These are phyloP conservation scores for Salarias fasciatus DNA, from an alignment of 2,797 vertebrate species.

Conservation along the genomic window DNA sequence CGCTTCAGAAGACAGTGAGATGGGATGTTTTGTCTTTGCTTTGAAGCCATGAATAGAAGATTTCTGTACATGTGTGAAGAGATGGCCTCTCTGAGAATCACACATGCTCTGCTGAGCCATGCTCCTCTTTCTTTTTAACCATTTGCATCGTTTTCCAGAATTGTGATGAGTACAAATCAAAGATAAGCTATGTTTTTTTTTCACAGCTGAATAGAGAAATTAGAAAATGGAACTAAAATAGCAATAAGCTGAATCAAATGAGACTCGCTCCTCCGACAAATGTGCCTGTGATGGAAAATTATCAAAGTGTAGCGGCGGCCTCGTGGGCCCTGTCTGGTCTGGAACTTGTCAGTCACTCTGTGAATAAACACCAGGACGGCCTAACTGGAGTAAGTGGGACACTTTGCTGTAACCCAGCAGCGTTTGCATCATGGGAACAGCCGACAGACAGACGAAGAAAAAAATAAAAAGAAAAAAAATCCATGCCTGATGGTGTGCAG, in stretches of 20 bases:
- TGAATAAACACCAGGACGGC: conserved; percentile 49
- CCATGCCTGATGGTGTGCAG: conserved; percentile 32
- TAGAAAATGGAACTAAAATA: conserved; percentile 20
- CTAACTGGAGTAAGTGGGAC: conserved; percentile 65
- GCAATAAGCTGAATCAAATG: conserved; percentile 24
- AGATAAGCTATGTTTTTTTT: conserved; percentile 14
- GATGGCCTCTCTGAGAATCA: conserved; percentile 21
- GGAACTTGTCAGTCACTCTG: conserved; percentile 53
- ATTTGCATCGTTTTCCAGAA: background rate
- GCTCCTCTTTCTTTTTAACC: background rate
- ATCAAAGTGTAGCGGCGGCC: conserved; percentile 42
- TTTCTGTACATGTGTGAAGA: conserved; percentile 21
- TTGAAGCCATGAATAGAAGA: conserved; percentile 51
- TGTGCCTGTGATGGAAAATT: conserved; percentile 45
- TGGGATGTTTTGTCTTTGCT: conserved; percentile 47
- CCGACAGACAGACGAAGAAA: conserved; percentile 29
- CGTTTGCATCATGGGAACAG: conserved; percentile 44
- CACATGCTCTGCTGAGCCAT: conserved; percentile 24
- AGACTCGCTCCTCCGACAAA: conserved; percentile 28
- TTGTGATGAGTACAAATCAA: conserved; percentile 23
- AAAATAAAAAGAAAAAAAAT: conserved; percentile 15
- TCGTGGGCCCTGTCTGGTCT: conserved; percentile 18
- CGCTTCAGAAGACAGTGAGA: conserved; percentile 68
- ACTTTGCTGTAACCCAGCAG: conserved; percentile 43
- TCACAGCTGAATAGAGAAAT: conserved; percentile 7